Evolutionary conservation across 2,113 vertebrate species (phyloP), one percentile per base, ranked within the genome.

Genomic region (Rhinoderma darwinii): DNA sequence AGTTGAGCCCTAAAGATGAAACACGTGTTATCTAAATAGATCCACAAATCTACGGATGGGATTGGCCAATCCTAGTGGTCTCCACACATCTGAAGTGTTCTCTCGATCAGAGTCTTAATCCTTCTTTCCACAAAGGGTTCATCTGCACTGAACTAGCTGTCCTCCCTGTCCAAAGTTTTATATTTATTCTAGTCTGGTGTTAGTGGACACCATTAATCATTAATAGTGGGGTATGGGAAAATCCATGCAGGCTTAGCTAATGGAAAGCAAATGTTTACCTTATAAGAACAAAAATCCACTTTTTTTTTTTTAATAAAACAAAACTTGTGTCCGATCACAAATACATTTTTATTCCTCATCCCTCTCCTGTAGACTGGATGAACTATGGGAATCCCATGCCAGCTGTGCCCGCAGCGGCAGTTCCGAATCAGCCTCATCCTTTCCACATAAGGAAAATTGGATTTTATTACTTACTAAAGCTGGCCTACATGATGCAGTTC

Each of bases 151-250:
- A 30, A 54, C 25, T 50, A 74, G 83, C 83, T 84, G 83, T 75
- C 83, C 47, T n/a, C 70, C 51, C 70, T 43, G 41, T 54, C n/a
- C 50, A 59, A 75, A 30, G 50, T 43, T 84, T 37, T 84, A 61
- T 84, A 44, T 75, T 84, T 59, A 59, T 56, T 84, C n/a, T 41
- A 35, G 30, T 68, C 25, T 68, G 41, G 37, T 61, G 47, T 12
- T 61, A 61, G 83, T 47, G 78, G 61, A 61, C 43, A 59, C 30
- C 47, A 86, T 86, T 51, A 81, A 86, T 86, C 85, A 80, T 86
- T 78, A 66, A 80, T 86, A 86, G 74, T 27, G 63, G 25, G 47
- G 17, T 43, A 86, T 78, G 61, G 35, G 51, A 59, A 51, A 56
- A 74, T 84, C 2, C 35, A 70, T 72, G 63, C n/a, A 39, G 47